Evolutionary conservation across 1,140 invertebrate species (phyloP), one percentile per base, ranked within the genome.

Genomic region (Heterodera carotae): DNA sequence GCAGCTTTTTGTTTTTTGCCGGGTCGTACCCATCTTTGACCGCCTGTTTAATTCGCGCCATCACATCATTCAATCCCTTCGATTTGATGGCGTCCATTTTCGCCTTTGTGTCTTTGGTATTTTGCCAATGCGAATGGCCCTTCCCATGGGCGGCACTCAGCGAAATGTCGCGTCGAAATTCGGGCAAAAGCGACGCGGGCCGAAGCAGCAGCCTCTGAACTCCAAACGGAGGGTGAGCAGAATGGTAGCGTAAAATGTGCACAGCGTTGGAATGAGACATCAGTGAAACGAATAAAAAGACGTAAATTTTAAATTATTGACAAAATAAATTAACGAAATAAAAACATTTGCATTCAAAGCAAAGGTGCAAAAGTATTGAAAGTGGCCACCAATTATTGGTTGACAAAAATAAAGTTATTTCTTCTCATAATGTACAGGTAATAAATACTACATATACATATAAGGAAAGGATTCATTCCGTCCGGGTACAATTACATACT

Each of bases 81-180:
- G 80, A 80, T 34, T 76, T 74, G 2, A 76, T 56, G 48, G 71
- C 22, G 68, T 86, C 85, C 39, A 82, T 84, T 64, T 88, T 88
- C 25, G 77, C 82, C 68, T 86, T 86, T 62, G 74, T 76, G 18
- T 76, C 78, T 62, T 86, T 78, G 69, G 87, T 86, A 71, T 86
- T 86, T 70, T 86, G 85, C 85, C 85, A 86, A 75, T 86, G 83
- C 15, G 86, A 87, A 78, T 86, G 85, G 10, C 85, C 85, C 67
- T 86, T 86, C 4, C 31, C 29, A 22, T 60, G 29, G 25, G 33
- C 33, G n/a, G 60, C 76, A 64, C 62, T 59, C n/a, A 69, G 27
- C 29, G 31, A 67, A 76, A 76, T 64, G 39, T 29, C 39, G 3
- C 78, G 68, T 27, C 48, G 27, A 22, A 66, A 15, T 12, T 25